Base-by-base conservation (phyloP, 2,888 invertebrate genomes). In the Listrodromus nycthemerus region DNA sequence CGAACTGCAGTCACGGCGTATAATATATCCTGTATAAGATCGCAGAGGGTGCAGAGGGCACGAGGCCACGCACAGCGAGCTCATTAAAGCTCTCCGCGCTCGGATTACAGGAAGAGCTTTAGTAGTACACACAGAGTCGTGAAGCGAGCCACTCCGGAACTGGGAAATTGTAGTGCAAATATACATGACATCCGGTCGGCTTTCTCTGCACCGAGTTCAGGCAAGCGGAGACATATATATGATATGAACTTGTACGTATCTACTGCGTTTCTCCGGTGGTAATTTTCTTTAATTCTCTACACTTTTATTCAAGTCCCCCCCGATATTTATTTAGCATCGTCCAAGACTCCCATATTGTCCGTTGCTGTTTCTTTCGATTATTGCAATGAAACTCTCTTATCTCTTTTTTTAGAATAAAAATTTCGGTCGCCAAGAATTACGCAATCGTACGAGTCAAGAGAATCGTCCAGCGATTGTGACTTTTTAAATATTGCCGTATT, bases 151-250 rank as follows among this genome's bases (percentile, higher is more conserved):
- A 81, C 81, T 81, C 74, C 84, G 84, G 84, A 84, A 78, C 78
- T 78, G 78, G 84, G 84, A 81, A 84, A 84, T 84, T 84, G 84
- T 84, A 78, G 81, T 78, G 84, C 78, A 84, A 84, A 84, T 81
- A 84, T 81, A 84, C 78, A 78, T 77, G 84, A 84, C 78, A 79
- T 81, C 84, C 84, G 84, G 84, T 78, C 58, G 67, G 78, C 65
- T 37, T 75, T 27, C 74, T 65, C 79, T 71, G 52, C 45, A 24
- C 61, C 63, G 55, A 70, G 73, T 82, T 83, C 66, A 65, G 63
- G 66, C 50, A 76, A 77, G 58, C 70, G 58, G 73, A 52, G 33
- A 81, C 74, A 79, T 78, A 80, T 75, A 69, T 58, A 76, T 61
- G 73, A 7, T 77, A 80, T 69, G 73, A 77, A 80, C 77, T 58